Base-by-base conservation (phyloP, 2,113 vertebrate genomes). In the Calidris pugnax region DNA sequence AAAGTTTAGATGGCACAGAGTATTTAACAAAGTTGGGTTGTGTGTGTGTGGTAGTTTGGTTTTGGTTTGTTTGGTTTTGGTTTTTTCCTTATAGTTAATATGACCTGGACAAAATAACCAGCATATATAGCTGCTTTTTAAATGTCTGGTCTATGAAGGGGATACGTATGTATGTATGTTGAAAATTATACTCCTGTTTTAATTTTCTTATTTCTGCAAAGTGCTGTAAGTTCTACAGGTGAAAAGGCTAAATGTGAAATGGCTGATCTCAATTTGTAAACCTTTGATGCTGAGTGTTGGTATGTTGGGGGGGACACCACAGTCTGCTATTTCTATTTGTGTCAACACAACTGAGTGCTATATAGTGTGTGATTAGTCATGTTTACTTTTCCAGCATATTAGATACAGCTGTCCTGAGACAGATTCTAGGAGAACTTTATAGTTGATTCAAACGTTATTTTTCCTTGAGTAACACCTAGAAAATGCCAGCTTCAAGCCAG, bases 371-470 rank as follows among this genome's bases (percentile, higher is more conserved):
- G 32, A 64, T 93, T 87, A 93, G 90, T 89, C 35, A 23, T 69
- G 50, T 92, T 89, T 95, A 33, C 45, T 92, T 97, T 85, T 97
- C 62, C 22, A 89, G 28, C 12, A 9, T 91, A 2, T 60, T 78
- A 50, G 84, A 24, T 87, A 78, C 27, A 93, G 24, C 82, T 90
- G 21, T 89, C 78, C 64, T 91, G 75, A 87, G 73, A 84, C 56
- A 73, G 75, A 77, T 33, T 82, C 68, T 95, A 92, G 71, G 85
- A 95, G 87, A 93, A 68, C 50, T 60, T 90, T 28, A 35, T 63
- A 35, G 51, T 67, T 75, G 33, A 76, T 50, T 67, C 33, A 78
- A 74, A n/a, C 48, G 23, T 55, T 78, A 48, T 86, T 95, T 78
- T 90, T 56, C 15, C 53, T 90, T 78, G 48, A 71, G 66, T 69